These are phyloP conservation scores for Rhagium mordax DNA, from an alignment of 2,888 invertebrate species.

Conservation along the genomic window DNA sequence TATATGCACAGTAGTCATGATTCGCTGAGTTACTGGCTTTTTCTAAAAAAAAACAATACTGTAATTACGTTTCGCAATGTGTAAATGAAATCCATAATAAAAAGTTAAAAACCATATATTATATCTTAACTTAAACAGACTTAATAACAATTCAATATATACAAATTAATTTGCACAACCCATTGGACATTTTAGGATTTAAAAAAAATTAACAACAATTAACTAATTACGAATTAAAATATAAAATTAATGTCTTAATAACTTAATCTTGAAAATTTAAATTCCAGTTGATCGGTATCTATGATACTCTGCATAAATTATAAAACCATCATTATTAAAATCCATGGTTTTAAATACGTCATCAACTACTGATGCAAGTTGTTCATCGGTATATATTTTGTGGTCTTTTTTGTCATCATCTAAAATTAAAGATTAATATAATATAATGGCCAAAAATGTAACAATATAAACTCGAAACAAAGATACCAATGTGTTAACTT, in stretches of 20 bases:
- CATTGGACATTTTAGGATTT: neutral
- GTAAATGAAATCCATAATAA: neutral
- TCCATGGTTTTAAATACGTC: slow-evolving; percentile 79
- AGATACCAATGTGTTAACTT: no score
- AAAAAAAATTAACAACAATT: neutral
- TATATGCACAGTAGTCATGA: no score
- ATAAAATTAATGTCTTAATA: slow-evolving; percentile 16
- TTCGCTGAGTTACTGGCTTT: no score
- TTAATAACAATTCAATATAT: slow-evolving; percentile 23
- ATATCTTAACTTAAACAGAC: slow-evolving; percentile 11
- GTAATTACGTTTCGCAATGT: no score
- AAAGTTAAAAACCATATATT: neutral
- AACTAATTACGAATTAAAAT: neutral
- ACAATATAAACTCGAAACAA: no score
- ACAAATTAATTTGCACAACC: slow-evolving; percentile 21
- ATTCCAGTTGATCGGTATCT: slow-evolving; percentile 49
- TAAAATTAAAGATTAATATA: slow-evolving; percentile 58
- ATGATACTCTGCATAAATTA: slow-evolving; percentile 77
- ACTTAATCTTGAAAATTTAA: no score
- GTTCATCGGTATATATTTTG: slow-evolving; percentile 69
- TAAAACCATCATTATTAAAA: slow-evolving; percentile 81
- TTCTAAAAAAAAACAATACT: no score
- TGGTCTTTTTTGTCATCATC: slow-evolving; percentile 60
- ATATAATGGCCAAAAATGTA: no score
- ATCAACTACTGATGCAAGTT: slow-evolving; percentile 74